A percentile compares a stretch with the other conserved stretches of the same genome.
phyloP scores from a whole-genome alignment of 2,113 vertebrate species.

The Antechinus flavipes region DNA sequence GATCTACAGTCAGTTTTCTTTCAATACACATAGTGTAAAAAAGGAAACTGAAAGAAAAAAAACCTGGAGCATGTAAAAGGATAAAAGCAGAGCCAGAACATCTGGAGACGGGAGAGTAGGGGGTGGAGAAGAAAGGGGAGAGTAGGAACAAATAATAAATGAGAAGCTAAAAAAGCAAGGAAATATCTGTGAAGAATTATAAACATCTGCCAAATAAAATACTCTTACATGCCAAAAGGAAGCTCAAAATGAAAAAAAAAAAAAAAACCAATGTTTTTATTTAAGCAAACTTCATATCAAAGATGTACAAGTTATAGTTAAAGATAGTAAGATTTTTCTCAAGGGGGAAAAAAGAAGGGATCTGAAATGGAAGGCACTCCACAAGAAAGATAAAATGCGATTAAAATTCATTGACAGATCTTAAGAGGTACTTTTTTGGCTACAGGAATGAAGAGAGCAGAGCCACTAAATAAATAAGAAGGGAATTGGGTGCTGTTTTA shows the following conservation, averaged over 20 bases:
- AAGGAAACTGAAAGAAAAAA: background rate
- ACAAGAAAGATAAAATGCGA: background rate
- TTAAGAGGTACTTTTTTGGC: slow-evolving; percentile 2
- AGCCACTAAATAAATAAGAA: background rate
- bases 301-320: background rate
- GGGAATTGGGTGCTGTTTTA: background rate
- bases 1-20: background rate
- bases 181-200: slow-evolving; percentile 36
- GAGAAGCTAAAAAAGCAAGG: background rate
- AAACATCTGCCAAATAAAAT: background rate
- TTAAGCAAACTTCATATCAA: slow-evolving; percentile 21
- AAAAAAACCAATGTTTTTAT: slow-evolving; percentile 47
- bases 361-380: slow-evolving; percentile 30
- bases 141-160: background rate
- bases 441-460: background rate
- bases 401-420: background rate
- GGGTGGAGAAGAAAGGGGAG: background rate
- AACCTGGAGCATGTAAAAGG: background rate
- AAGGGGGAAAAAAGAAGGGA: slow-evolving; percentile 5
- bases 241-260: slow-evolving; percentile 13
- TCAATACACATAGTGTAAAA: background rate
- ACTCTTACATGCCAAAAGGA: background rate
- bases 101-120: background rate
- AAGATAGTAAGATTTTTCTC: slow-evolving; percentile 26
- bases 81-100: background rate